Evolutionary conservation across 2,888 invertebrate genomes (phyloP).

Genomic region (Mylabris sibirica): DNA sequence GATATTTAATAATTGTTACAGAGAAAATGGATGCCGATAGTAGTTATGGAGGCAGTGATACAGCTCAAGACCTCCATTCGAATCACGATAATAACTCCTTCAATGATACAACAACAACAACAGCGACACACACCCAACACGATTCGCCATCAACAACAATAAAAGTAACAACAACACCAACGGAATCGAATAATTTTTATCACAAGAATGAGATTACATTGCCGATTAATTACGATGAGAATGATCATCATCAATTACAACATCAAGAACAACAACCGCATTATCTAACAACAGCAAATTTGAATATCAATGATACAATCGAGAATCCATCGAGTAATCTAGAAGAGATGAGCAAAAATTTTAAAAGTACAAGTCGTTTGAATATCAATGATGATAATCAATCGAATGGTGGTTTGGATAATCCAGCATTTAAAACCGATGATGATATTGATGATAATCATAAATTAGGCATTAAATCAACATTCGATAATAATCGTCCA

Average conservation of each 20-base stretch:
- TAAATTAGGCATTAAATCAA: slow-evolving; percentile 58
- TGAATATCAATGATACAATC: slow-evolving; percentile 57
- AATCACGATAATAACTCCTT: slow-evolving; percentile 49
- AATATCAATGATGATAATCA: slow-evolving; percentile 50
- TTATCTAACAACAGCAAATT: slow-evolving; percentile 57
- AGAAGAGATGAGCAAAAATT: slow-evolving; percentile 58
- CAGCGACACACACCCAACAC: slow-evolving; percentile 35
- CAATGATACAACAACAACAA: slow-evolving; percentile 32
- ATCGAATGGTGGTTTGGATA: slow-evolving; percentile 60
- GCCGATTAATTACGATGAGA: slow-evolving; percentile 58
- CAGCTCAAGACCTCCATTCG: slow-evolving; percentile 56
- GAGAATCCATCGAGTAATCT: slow-evolving; percentile 47
- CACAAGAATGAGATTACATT: slow-evolving; percentile 61
- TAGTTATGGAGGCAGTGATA: slow-evolving; percentile 61
- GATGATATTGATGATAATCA: slow-evolving; percentile 55
- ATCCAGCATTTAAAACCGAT: slow-evolving; percentile 58
- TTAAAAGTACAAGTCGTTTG: slow-evolving; percentile 58
- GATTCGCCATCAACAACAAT: slow-evolving; percentile 14
- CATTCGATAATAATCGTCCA: slow-evolving; percentile 55
- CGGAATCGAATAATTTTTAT: slow-evolving; percentile 50
- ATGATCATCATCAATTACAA: slow-evolving; percentile 45
- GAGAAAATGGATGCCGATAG: slow-evolving; percentile 60
- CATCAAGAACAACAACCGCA: slow-evolving; percentile 55
- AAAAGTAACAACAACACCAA: slow-evolving; percentile 45
- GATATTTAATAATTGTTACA: slow-evolving; percentile 20